Evolutionary conservation across 2,888 invertebrate species (phyloP), one percentile per base, ranked within the genome.

Genomic region (Nymphalis urticae): DNA sequence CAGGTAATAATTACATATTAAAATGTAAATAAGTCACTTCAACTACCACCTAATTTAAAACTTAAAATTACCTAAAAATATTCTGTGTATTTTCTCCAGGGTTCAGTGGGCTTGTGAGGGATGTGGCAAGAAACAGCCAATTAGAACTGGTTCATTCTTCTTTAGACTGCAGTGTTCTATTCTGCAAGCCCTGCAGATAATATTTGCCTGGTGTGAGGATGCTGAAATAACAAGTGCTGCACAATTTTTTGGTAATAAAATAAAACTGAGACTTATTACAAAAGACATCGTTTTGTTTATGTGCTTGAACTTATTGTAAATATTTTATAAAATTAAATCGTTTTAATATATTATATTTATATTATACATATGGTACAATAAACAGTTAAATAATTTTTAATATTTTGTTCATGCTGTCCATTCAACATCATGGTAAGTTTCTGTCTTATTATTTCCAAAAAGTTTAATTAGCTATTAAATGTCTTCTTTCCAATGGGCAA

Each of bases 121-220:
- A 0, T 92, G 92, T 75, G 81, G 83, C 1, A 87, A 84, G 59
- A 81, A 82, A 59, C 87, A 83, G 71, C 85, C 91, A 0, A 85
- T 92, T n/a, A 81, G 91, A 27, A 79, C 79, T 0, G 85, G 86
- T 0, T 95, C 95, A 0, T 94, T 95, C 76, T 95, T 95, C 79
- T 84, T 93, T n/a, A 90, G 94, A 56, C 83, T 95, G 19, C 94
- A 94, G 75, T 95, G 95, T 79, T 94, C 94, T 67, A 86, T 95
- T 62, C 89, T 94, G 71, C 93, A 94, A 79, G 90, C 93, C 56
- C 83, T 95, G 69, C 94, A 95, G 80, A 85, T 94, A 16, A 93
- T 95, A 66, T 82, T 95, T 53, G 95, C 94, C 0, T 95, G 95
- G 95, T 94, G 94, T 82, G 94, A 95, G 76, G 93, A 94, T 80